Percentiles rank a stretch among this genome's conserved stretches.
Conservation (phyloP, 2,113 vertebrate species). For the Syrmaticus mikado region DNA sequence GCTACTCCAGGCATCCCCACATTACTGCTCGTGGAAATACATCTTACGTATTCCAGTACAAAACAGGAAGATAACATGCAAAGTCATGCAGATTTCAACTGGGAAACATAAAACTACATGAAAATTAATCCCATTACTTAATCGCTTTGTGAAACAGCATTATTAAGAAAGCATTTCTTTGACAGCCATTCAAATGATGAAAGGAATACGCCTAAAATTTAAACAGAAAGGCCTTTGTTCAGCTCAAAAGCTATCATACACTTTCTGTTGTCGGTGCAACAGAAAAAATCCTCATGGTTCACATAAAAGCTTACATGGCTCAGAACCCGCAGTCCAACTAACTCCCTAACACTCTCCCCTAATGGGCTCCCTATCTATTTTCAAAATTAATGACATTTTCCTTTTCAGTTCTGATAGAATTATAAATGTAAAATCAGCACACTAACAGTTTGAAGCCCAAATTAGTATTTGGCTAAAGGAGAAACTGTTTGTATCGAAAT, state of each 20-base stretch:
- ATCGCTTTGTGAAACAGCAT: not conserved
- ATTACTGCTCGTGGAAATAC: rapidly evolving
- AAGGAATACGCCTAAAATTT: conserved; percentile 36
- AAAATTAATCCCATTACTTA: conserved; percentile 16
- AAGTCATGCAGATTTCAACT: not conserved
- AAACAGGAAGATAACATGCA: not conserved
- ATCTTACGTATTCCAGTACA: not conserved
- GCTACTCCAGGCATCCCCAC: not conserved
- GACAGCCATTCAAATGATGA: not conserved
- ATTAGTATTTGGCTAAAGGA: not conserved
- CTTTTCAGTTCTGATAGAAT: not conserved
- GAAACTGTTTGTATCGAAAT: not conserved
- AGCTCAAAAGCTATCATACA: conserved; percentile 10
- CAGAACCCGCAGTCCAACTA: not conserved
- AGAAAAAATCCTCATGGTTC: conserved; percentile 51
- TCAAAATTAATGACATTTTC: not conserved
- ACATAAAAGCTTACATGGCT: not conserved
- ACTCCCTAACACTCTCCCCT: not conserved
- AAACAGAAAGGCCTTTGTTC: conserved; percentile 74
- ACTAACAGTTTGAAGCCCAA: not conserved
- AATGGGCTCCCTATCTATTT: not conserved
- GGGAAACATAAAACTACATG: not conserved
- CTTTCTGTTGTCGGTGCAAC: conserved; percentile 54
- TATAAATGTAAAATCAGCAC: not conserved
- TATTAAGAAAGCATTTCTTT: conserved; percentile 25